Percentiles rank a stretch among this genome's conserved stretches.
These are phyloP conservation scores for Sphyrna mokarran DNA, from an alignment of 2,113 vertebrate genomes.

Conservation along the genomic window DNA sequence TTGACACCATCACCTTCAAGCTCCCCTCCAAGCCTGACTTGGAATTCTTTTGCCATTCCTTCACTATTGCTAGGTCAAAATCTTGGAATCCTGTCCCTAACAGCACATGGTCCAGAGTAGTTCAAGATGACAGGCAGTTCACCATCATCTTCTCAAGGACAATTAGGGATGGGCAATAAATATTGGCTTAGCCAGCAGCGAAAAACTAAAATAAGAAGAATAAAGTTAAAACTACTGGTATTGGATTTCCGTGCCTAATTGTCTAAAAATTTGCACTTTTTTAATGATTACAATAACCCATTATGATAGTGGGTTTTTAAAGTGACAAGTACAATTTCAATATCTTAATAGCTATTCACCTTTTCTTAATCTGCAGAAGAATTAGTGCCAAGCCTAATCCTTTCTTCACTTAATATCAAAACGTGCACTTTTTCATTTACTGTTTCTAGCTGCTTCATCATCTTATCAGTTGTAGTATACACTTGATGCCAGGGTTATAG, in stretches of 20 bases:
- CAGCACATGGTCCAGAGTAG: too few species aligned
- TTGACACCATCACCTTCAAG: too few species aligned
- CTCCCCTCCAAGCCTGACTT: too few species aligned
- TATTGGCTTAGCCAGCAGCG: too few species aligned
- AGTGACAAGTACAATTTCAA: neutral
- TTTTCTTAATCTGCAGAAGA: neutral
- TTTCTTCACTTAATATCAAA: neutral
- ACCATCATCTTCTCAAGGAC: too few species aligned
- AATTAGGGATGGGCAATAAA: too few species aligned
- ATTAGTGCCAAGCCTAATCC: neutral
- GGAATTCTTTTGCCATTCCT: too few species aligned
- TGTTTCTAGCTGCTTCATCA: neutral
- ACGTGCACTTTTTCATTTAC: neutral
- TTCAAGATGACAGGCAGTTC: too few species aligned
- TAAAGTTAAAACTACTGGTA: neutral
- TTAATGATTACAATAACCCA: neutral
- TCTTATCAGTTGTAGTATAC: neutral
- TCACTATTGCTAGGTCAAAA: too few species aligned
- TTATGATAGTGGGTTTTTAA: neutral
- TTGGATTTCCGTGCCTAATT: neutral
- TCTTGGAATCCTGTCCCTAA: too few species aligned
- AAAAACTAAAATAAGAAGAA: too few species aligned
- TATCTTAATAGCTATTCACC: neutral
- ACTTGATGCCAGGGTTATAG: neutral
- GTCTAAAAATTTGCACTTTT: neutral